Evolutionary conservation across 2,113 vertebrate species (phyloP).

Genomic region (Limnothrissa miodon): DNA sequence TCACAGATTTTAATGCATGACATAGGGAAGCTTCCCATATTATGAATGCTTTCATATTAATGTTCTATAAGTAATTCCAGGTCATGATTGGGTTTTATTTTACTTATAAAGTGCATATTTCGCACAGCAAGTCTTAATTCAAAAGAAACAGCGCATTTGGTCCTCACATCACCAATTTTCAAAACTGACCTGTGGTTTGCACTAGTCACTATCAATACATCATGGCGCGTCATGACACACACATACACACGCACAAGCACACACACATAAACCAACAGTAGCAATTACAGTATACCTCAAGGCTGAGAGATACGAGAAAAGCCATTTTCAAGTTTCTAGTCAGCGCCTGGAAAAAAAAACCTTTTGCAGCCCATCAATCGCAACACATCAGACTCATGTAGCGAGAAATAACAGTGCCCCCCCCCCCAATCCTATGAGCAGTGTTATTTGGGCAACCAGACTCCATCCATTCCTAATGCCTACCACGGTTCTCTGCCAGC

Average conservation of each 20-base stretch:
- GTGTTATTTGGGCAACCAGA: background rate
- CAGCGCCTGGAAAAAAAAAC: background rate
- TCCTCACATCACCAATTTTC: background rate
- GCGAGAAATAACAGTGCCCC: background rate
- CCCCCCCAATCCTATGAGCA: background rate
- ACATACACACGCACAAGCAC: background rate
- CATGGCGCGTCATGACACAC: background rate
- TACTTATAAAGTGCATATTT: background rate
- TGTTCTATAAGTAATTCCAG: background rate
- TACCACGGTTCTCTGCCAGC: background rate
- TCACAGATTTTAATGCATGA: background rate
- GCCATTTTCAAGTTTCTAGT: background rate
- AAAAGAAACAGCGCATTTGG: background rate
- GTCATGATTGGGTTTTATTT: background rate
- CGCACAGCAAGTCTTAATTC: background rate
- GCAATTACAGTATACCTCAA: background rate
- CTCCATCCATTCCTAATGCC: background rate
- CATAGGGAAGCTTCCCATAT: background rate
- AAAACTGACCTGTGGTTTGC: background rate
- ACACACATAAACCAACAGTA: slow-evolving; percentile 13
- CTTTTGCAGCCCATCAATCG: background rate
- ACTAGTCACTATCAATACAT: background rate
- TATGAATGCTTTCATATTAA: background rate
- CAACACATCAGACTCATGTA: background rate
- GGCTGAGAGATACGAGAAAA: background rate